A percentile compares a stretch with the other conserved stretches of the same genome.
Evolutionary conservation across 2,888 invertebrate species (phyloP).

Genomic region (Zele albiditarsus): DNA sequence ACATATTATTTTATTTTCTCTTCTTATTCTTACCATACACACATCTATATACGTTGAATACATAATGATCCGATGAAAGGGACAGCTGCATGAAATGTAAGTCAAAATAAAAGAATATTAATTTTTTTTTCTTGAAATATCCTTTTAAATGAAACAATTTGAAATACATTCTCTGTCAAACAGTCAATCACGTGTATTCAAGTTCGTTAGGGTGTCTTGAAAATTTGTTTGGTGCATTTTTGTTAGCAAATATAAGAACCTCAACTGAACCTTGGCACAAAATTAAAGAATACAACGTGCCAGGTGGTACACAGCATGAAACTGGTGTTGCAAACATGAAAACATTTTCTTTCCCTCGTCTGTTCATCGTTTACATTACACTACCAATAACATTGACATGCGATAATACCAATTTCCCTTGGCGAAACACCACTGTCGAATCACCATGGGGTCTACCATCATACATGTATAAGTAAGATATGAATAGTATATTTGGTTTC

Average conservation of each 20-base stretch:
- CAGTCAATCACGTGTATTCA: not conserved
- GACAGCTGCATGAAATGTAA: not conserved
- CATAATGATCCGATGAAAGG: not conserved
- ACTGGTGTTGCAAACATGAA: not conserved
- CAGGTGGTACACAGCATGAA: slow-evolving; percentile 5
- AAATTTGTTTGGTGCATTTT: not conserved
- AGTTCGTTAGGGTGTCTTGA: not conserved
- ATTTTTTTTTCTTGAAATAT: not conserved
- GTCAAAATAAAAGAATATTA: not conserved
- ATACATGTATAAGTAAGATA: not conserved
- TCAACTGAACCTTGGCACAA: slow-evolving; percentile 2
- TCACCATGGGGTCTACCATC: not conserved
- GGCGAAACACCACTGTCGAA: not conserved
- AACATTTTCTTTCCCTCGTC: not conserved
- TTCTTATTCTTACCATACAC: not conserved
- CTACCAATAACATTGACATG: not conserved
- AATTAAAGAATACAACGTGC: slow-evolving; percentile 16
- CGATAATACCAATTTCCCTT: not conserved
- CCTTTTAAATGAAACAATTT: not conserved
- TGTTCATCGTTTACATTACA: not conserved
- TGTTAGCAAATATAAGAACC: not conserved
- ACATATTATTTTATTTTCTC: slow-evolving; percentile 14
- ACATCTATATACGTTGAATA: not conserved
- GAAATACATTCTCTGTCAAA: not conserved
- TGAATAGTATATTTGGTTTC: not conserved